These are phyloP conservation scores for Stigmatopora argus DNA, from an alignment of 2,113 vertebrate genomes.

Conservation along the genomic window DNA sequence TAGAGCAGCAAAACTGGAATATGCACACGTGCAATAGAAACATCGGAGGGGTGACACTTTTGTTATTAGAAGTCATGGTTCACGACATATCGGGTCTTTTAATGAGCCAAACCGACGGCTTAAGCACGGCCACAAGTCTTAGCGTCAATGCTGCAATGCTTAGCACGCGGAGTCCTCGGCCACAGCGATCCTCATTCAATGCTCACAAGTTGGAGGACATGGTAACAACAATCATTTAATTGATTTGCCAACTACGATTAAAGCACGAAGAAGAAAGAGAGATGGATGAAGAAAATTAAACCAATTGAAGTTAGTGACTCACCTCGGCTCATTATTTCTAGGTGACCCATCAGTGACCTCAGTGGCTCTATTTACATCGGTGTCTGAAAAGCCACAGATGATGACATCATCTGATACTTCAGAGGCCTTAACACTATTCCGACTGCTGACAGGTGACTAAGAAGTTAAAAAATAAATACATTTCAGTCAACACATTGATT, in stretches of 20 bases:
- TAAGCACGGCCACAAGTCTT: no score
- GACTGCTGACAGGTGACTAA: slow-evolving; percentile 54
- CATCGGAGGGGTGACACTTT: no score
- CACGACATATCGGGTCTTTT: no score
- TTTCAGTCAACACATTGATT: neutral
- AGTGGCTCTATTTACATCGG: slow-evolving; percentile 38
- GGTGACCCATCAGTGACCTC: slow-evolving; percentile 67
- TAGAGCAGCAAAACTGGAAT: no score
- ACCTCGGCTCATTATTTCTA: slow-evolving; percentile 53
- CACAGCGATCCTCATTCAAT: no score
- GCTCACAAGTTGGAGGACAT: neutral
- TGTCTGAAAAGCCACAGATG: slow-evolving; percentile 86
- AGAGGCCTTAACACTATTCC: slow-evolving; percentile 71
- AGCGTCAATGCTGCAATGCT: no score
- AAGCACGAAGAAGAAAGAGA: neutral
- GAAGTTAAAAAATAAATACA: neutral
- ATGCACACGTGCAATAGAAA: no score
- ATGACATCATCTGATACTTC: slow-evolving; percentile 86
- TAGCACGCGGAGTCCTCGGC: no score
- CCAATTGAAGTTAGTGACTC: slow-evolving; percentile 1
- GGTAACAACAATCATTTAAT: neutral
- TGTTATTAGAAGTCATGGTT: no score
- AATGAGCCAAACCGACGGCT: no score
- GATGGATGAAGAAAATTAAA: no score
- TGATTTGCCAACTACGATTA: neutral